phyloP scores from a whole-genome alignment of 2,888 invertebrate genomes.

The Lithophane ornitopus region DNA sequence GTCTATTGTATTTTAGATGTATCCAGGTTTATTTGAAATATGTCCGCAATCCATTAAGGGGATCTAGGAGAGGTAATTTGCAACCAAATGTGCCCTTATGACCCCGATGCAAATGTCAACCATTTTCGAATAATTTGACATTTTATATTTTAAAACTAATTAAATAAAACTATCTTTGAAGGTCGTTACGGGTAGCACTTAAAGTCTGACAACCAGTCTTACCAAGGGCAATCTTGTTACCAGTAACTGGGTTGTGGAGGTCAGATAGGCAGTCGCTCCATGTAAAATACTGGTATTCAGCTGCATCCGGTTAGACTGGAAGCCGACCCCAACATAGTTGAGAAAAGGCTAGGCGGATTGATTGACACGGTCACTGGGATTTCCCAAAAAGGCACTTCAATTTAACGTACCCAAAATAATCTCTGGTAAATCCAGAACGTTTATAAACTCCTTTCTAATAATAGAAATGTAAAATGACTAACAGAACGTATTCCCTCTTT shows the following conservation, averaged over 20 bases:
- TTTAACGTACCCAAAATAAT: not conserved
- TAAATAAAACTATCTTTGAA: not conserved
- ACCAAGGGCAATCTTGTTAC: not conserved
- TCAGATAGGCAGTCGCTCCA: not conserved
- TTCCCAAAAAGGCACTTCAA: not conserved
- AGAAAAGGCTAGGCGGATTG: not conserved
- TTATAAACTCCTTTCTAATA: constrained; percentile 30
- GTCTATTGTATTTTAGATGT: too few species aligned
- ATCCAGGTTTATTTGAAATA: too few species aligned
- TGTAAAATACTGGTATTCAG: not conserved
- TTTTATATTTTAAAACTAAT: too few species aligned
- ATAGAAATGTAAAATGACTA: constrained; percentile 38
- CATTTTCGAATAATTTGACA: too few species aligned
- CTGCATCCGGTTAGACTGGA: not conserved
- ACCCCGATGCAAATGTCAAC: too few species aligned
- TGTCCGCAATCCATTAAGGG: too few species aligned
- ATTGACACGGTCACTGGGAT: not conserved
- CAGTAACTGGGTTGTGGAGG: not conserved
- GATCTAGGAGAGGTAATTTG: too few species aligned
- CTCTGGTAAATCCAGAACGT: constrained; percentile 5
- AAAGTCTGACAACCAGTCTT: not conserved
- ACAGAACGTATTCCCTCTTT: constrained; percentile 39
- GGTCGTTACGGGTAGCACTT: not conserved
- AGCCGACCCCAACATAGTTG: not conserved
- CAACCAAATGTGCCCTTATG: too few species aligned